Evolutionary conservation across 2,113 vertebrate genomes (phyloP).

Genomic region (Ahaetulla prasina): DNA sequence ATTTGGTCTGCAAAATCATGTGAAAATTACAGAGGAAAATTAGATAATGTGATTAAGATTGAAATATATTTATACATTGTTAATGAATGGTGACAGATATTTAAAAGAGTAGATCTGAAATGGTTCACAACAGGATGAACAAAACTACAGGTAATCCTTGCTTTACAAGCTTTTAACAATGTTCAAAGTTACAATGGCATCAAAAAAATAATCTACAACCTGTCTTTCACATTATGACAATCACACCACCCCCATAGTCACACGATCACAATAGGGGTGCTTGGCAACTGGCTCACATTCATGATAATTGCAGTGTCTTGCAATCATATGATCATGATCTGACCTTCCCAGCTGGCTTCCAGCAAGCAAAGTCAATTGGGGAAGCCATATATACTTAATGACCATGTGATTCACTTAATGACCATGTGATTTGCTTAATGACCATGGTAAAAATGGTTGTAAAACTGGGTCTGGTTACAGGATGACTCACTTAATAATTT

Average conservation of each 20-base stretch:
- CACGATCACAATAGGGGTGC: not conserved
- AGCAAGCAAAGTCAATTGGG: not conserved
- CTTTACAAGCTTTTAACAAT: not conserved
- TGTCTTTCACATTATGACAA: not conserved
- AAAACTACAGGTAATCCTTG: not conserved
- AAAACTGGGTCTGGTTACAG: not conserved
- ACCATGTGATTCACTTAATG: not conserved
- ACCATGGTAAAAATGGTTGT: not conserved
- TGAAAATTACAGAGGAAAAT: not conserved
- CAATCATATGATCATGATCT: not conserved
- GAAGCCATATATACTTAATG: not conserved
- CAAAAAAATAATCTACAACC: not conserved
- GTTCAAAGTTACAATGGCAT: not conserved
- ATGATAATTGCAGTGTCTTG: not conserved
- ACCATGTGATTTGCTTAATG: not conserved
- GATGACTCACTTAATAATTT: not conserved
- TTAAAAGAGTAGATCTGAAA: slow-evolving; percentile 29
- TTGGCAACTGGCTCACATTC: not conserved
- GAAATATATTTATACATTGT: slow-evolving; percentile 31
- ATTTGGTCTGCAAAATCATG: slow-evolving; percentile 18
- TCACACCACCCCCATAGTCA: not conserved
- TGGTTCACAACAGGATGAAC: slow-evolving; percentile 36
- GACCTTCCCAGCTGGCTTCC: not conserved
- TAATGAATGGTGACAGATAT: slow-evolving; percentile 33
- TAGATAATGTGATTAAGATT: slow-evolving; percentile 13